Evolutionary conservation across 2,113 vertebrate species (phyloP).

Genomic region (Plecotus auritus): DNA sequence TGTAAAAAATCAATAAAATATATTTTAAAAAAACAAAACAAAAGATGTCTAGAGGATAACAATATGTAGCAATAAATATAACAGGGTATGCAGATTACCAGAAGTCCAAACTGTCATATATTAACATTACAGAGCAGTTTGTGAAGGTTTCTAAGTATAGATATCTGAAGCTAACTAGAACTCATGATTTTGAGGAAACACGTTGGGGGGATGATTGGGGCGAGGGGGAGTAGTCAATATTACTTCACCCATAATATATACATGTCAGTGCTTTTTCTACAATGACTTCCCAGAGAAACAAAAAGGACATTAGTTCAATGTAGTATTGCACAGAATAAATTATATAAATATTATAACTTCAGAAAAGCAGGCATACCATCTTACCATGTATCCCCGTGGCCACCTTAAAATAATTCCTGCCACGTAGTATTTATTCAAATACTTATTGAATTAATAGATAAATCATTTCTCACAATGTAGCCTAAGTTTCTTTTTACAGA

Average conservation of each 20-base stretch:
- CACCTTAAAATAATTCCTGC: background rate
- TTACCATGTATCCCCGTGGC: background rate
- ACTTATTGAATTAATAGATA: background rate
- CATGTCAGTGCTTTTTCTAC: background rate
- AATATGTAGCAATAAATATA: constrained; percentile 18
- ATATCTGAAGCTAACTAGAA: background rate
- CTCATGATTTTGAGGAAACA: background rate
- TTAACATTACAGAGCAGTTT: background rate
- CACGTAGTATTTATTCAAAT: background rate
- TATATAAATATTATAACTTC: constrained; percentile 4
- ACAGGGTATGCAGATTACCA: background rate
- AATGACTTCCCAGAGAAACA: constrained; percentile 5
- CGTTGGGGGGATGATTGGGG: background rate
- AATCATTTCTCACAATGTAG: background rate
- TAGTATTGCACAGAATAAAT: background rate
- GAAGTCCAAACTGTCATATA: background rate
- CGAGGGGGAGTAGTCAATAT: background rate
- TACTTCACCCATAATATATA: background rate
- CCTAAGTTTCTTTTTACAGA: background rate
- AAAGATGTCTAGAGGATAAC: background rate
- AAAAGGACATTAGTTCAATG: background rate
- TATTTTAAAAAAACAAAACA: background rate
- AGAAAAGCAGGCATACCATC: background rate
- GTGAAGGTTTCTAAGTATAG: background rate
- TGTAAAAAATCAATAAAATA: too few relatives aligned